Percentiles rank a stretch among this genome's conserved stretches.
Conservation (phyloP, 2,113 vertebrate species). For the Plotosus lineatus region DNA sequence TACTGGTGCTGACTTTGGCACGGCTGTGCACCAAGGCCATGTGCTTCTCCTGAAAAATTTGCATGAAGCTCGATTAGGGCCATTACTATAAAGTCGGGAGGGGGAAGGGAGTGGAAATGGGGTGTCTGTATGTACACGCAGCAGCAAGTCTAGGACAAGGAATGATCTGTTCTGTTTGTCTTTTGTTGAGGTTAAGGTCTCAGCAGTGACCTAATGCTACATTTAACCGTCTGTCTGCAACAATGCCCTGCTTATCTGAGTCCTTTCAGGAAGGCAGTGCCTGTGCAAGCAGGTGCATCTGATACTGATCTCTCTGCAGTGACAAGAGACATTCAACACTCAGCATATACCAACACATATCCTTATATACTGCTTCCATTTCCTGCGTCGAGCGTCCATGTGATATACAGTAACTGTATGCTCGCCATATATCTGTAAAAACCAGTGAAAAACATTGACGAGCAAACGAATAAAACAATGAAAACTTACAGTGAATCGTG, state of each 20-base stretch:
- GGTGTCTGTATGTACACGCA: slow-evolving; percentile 23
- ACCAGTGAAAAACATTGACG: not conserved
- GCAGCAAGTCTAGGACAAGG: slow-evolving; percentile 33
- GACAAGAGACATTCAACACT: slow-evolving; percentile 39
- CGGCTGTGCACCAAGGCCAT: slow-evolving; percentile 32
- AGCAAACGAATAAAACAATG: slow-evolving; percentile 1
- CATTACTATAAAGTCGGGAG: slow-evolving; percentile 42
- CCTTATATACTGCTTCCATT: not conserved
- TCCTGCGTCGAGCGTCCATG: not conserved
- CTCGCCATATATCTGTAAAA: not conserved
- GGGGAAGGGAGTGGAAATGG: slow-evolving; percentile 33
- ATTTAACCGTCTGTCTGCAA: slow-evolving; percentile 47
- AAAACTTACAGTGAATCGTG: slow-evolving; percentile 71
- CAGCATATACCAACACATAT: slow-evolving; percentile 13
- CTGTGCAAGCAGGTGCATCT: slow-evolving; percentile 45
- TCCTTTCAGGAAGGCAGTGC: slow-evolving; percentile 45
- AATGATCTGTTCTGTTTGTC: slow-evolving; percentile 37
- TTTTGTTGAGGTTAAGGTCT: slow-evolving; percentile 32
- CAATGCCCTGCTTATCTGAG: slow-evolving; percentile 54
- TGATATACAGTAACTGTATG: not conserved
- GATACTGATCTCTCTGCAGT: slow-evolving; percentile 48
- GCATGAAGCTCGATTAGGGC: slow-evolving; percentile 48
- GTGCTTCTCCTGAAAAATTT: slow-evolving; percentile 38
- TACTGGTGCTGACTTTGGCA: slow-evolving; percentile 16
- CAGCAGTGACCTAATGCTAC: slow-evolving; percentile 34